Evolutionary conservation across 2,888 invertebrate genomes (phyloP), one percentile per base, ranked within the genome.

Genomic region (Sympetrum striolatum): DNA sequence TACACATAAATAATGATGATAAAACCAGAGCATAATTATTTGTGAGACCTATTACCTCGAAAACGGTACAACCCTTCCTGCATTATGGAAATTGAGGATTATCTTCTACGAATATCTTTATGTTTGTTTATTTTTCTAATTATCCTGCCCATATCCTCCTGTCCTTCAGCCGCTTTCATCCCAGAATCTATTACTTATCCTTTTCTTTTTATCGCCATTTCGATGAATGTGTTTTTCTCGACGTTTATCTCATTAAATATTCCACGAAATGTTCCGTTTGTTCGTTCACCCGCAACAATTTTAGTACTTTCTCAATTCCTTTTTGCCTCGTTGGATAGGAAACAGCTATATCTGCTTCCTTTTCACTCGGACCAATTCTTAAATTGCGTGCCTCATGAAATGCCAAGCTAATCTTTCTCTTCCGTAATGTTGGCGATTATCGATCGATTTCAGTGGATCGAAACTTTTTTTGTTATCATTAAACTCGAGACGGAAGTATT

Each of bases 261-360:
- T 58, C 82, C 82, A 82, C 82, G 82, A 22, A 58, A 82, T 82
- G 22, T 58, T 82, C 35, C 58, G 35, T 60, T 82, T n/a, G 18
- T 8, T 58, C 58, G 31, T 82, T 60, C 35, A 44, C 53, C 48
- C 35, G 2, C 80, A 6, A 35, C 37, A 35, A 14, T 18, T 14
- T 35, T 18, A 12, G 12, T 58, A 14, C 35, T 22, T 58, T 10
- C 58, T 60, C 81, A 0, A 31, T 82, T 25, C 81, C n/a, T 60
- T 60, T 60, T 60, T 25, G 6, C 10, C 18, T 64, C 1, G 1
- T 25, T 22, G 64, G n/a, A 64, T 64, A 10, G 22, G 64, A 64
- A 64, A 44, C 64, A 10, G 44, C 25, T n/a, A 64, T 80, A 25
- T 18, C 48, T 48, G 10, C 81, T 25, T n/a, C 25, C 48, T 81